Evolutionary conservation across 2,113 vertebrate genomes (phyloP), one percentile per base, ranked within the genome.

Genomic region (Platichthys flesus): DNA sequence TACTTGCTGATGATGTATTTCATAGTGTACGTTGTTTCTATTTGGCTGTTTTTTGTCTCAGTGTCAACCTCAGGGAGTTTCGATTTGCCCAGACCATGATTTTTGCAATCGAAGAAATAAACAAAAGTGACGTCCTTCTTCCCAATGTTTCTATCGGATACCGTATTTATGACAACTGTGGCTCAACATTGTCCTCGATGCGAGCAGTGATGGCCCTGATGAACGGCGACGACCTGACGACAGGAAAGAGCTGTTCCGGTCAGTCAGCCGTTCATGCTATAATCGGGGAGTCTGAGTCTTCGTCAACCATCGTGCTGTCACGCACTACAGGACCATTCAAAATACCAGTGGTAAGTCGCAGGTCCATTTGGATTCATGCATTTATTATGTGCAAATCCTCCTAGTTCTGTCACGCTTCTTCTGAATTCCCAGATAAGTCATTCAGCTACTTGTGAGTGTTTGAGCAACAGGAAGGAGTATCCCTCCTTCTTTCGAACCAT

Each of bases 81-180:
- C 91, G 92, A 54, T 93, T 93, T 86, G 92, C 93, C n/a, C 93
- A 94, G 73, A 91, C 90, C 0, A 93, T 95, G 94, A 92, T 92
- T 35, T 95, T 94, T 85, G 92, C 93, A 14, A 93, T 95, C 45
- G 87, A 93, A 47, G 94, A 95, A 89, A 95, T 95, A 63, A 95
- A 95, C 81, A 89, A 72, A 69, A 92, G 73, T 70, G 71, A 42
- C 40, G 69, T 8, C 52, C 78, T 94, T 81, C 93, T 95, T 31
- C 92, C 91, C 3, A 91, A 93, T 73, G 57, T 94, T 40, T 87
- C 91, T 8, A 72, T 95, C 14, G 94, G 94, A 40, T 95, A 95
- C 72, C 87, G 87, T 42, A 92, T 95, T 80, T 95, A 94, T 78
- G 94, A 95, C 81, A 93, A 90, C 51, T 95, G 94, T 83, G 90